Evolutionary conservation across 2,797 vertebrate genomes (phyloP), one percentile per base, ranked within the genome.

Genomic region (Myripristis jacobus): DNA sequence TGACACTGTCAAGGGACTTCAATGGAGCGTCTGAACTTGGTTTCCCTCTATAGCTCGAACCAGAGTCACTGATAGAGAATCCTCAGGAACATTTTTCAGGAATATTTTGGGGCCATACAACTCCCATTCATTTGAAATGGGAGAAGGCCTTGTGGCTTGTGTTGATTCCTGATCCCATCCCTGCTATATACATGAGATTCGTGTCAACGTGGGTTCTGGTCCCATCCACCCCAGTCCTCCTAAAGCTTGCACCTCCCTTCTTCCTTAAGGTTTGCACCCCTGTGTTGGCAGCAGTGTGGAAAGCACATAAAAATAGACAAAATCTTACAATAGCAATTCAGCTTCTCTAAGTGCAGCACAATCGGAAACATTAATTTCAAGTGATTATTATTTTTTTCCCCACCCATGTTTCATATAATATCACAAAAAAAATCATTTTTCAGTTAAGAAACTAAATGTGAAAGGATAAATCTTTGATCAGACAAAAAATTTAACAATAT

Each of bases 281-380:
- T 74, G 93, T 92, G 92, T 94, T 89, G 93, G 94, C 94, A 94
- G 94, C 91, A 51, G 89, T 91, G 90, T 94, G 92, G 94, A 94
- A 83, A 94, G 93, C 85, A 88, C 85, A 94, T 95, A 94, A 83
- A 95, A 94, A 95, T 92, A 93, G 94, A 94, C 87, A 92, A 92
- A 94, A 90, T 94, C 84, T 93, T 94, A 91, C 93, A 92, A 93
- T 91, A 95, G 94, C 94, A 86, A 92, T 93, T 92, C 92, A 93
- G 92, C 93, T 92, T 84, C 89, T 90, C 94, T 95, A 95, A 94
- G 95, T 95, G 95, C 95, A 95, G 95, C 94, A 95, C 93, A 92
- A 94, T 94, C 90, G 89, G 82, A 88, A 88, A 90, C 77, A 93
- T 89, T 85, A 73, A 92, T 88, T 96, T 96, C 96, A 96, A 96